Evolutionary conservation across 2,113 vertebrate genomes (phyloP).

Genomic region (Equus quagga): DNA sequence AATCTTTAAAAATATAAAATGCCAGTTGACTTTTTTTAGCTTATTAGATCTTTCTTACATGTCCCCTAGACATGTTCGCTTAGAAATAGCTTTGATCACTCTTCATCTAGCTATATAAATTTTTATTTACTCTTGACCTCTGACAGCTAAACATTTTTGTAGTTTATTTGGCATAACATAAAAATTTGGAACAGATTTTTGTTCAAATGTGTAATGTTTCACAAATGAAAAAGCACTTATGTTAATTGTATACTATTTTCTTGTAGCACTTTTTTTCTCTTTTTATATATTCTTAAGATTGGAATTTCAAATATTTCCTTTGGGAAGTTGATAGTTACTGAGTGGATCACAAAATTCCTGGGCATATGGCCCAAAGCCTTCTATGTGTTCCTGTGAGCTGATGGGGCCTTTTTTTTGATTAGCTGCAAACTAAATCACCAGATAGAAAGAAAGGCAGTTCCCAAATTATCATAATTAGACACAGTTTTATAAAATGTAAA

Average conservation of each 20-base stretch:
- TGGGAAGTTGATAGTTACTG: slow-evolving; percentile 49
- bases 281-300: slow-evolving; percentile 30
- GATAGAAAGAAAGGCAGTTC: neutral
- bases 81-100: neutral
- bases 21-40: neutral
- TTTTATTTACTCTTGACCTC: neutral
- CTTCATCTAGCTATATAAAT: neutral
- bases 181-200: slow-evolving; percentile 34
- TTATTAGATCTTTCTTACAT: slow-evolving; percentile 33
- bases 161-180: slow-evolving; percentile 42
- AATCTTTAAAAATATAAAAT: slow-evolving; percentile 53
- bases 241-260: neutral
- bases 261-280: neutral
- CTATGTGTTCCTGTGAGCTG: slow-evolving; percentile 40
- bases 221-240: neutral
- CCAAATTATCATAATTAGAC: slow-evolving; percentile 12
- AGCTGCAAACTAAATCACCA: slow-evolving; percentile 43
- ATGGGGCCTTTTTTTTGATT: neutral
- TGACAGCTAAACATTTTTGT: neutral
- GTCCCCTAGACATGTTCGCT: neutral
- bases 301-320: slow-evolving; percentile 66
- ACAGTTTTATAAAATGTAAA: slow-evolving; percentile 40
- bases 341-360: slow-evolving; percentile 68
- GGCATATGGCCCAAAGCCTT: neutral
- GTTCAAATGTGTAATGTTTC: slow-evolving; percentile 14